Percentiles rank a stretch among this genome's conserved stretches.
Conservation (phyloP, 2,888 invertebrate genomes). For the Venusia cambrica region DNA sequence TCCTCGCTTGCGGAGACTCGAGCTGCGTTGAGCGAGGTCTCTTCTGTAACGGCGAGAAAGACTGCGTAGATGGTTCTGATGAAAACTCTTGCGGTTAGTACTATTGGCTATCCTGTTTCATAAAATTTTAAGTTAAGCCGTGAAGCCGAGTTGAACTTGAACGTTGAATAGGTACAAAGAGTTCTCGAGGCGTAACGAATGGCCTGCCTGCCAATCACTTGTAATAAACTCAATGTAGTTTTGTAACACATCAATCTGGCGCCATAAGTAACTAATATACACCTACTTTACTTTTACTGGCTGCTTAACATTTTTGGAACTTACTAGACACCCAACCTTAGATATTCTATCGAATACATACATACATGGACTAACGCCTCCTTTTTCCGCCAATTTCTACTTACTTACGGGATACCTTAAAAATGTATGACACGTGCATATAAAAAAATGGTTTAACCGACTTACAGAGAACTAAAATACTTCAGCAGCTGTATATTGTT, state of each 20-base stretch:
- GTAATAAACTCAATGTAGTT: conserved; percentile 64
- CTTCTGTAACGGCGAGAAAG: conserved; percentile 96
- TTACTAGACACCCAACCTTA: too few relatives aligned
- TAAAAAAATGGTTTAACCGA: too few relatives aligned
- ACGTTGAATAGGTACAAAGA: conserved; percentile 45
- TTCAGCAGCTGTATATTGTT: too few relatives aligned
- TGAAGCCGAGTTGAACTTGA: conserved; percentile 51
- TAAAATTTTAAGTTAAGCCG: conserved; percentile 21
- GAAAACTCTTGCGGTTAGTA: conserved; percentile 94
- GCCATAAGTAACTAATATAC: conserved; percentile 29
- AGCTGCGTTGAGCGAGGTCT: conserved; percentile 93
- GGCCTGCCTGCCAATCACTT: conserved; percentile 65
- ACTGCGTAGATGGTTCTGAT: conserved; percentile 93
- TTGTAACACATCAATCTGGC: conserved; percentile 50
- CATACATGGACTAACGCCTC: too few relatives aligned
- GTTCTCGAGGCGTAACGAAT: conserved; percentile 54
- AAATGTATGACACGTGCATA: too few relatives aligned
- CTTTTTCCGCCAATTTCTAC: too few relatives aligned
- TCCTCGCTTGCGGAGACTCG: conserved; percentile 92
- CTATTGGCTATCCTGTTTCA: conserved; percentile 1
- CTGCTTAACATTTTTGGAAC: too few relatives aligned
- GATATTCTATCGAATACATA: too few relatives aligned
- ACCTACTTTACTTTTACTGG: conserved; percentile 2
- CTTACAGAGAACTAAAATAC: too few relatives aligned
- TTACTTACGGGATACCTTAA: too few relatives aligned